Evolutionary conservation across 2,797 vertebrate genomes (phyloP).

Genomic region (Macropodus opercularis): DNA sequence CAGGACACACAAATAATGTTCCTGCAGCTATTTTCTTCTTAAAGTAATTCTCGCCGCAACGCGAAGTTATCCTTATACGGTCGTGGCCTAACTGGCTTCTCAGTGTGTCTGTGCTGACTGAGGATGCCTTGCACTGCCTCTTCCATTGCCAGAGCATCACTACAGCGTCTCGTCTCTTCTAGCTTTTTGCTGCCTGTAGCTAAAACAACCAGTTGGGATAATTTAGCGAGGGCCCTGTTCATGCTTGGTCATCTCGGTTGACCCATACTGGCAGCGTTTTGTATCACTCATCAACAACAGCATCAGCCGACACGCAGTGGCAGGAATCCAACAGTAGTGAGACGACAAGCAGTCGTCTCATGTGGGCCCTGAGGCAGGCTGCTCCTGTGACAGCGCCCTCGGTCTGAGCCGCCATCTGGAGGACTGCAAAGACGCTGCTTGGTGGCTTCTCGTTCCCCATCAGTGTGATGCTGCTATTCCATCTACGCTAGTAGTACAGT

Average conservation of each 20-base stretch:
- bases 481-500: neutral
- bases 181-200: too few species aligned
- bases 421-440: neutral
- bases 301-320: constrained; percentile 29
- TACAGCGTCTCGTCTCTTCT: too few species aligned
- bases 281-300: constrained; percentile 29
- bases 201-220: constrained; percentile 27
- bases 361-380: constrained; percentile 35
- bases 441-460: neutral
- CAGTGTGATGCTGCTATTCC: neutral
- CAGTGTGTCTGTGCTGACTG: too few species aligned
- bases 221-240: constrained; percentile 8
- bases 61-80: too few species aligned
- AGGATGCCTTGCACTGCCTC: too few species aligned
- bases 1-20: too few species aligned
- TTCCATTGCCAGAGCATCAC: too few species aligned
- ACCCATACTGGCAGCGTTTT: constrained; percentile 18
- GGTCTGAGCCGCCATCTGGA: neutral
- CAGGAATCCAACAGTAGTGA: constrained; percentile 21
- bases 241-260: constrained; percentile 23
- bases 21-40: too few species aligned
- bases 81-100: too few species aligned
- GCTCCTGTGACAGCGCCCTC: constrained; percentile 14
- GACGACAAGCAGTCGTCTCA: constrained; percentile 34
- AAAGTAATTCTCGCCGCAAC: too few species aligned